phyloP scores from a whole-genome alignment of 37 sponge, comb jelly and placozoan species.

The Aplysina aerophoba region DNA sequence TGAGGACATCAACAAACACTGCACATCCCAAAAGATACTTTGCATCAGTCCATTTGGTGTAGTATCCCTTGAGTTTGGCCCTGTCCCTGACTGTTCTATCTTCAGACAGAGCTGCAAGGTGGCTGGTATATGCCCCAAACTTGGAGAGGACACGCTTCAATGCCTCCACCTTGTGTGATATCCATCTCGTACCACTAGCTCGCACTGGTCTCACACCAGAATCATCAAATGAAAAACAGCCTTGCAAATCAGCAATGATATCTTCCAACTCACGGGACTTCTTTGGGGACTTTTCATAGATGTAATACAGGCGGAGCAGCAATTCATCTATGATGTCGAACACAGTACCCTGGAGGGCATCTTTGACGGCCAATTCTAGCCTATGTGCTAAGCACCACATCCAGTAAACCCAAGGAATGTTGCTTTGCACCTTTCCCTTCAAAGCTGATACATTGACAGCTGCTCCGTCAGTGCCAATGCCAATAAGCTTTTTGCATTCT shows the following conservation, averaged over 20 bases:
- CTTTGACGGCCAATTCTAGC: constrained; percentile 67
- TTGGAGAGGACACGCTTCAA: constrained; percentile 43
- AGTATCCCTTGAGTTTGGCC: constrained; percentile 61
- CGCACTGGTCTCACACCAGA: constrained; percentile 57
- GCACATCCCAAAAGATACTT: constrained; percentile 75
- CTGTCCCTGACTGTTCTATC: constrained; percentile 56
- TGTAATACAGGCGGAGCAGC: constrained; percentile 50
- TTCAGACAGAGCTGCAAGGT: constrained; percentile 53
- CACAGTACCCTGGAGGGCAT: constrained; percentile 49
- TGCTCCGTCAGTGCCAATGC: constrained; percentile 65
- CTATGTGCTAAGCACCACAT: constrained; percentile 74
- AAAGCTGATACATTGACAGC: constrained; percentile 65
- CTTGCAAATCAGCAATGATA: constrained; percentile 46
- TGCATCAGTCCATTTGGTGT: constrained; percentile 44
- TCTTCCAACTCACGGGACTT: constrained; percentile 67
- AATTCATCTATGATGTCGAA: constrained; percentile 61
- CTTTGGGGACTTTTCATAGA: constrained; percentile 72
- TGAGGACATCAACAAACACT: constrained; percentile 67
- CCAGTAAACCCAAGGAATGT: constrained; percentile 52
- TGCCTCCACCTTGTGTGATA: constrained; percentile 69
- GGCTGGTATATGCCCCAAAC: constrained; percentile 67
- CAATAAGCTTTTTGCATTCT: constrained; percentile 69
- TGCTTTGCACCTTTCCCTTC: constrained; percentile 38
- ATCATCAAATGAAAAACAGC: constrained; percentile 47
- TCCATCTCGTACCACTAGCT: constrained; percentile 69